Evolutionary conservation across 2,888 invertebrate genomes (phyloP).

Genomic region (Perizoma affinitatum): DNA sequence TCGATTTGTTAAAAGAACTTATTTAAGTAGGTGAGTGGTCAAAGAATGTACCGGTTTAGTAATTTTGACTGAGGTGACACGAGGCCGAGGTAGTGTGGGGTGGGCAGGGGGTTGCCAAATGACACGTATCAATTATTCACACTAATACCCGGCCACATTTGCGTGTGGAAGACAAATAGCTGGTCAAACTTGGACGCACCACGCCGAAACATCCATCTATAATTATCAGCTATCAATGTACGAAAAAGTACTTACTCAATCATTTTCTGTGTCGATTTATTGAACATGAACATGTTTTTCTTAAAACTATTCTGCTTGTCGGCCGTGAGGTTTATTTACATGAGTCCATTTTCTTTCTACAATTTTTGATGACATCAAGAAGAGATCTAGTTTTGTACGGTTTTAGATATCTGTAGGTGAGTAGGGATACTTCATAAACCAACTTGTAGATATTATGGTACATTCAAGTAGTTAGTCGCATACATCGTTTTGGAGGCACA

Average conservation of each 20-base stretch:
- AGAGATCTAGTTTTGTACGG: too few species aligned
- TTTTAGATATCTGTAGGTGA: too few species aligned
- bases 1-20: background rate
- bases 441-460: background rate
- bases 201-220: constrained; percentile 70
- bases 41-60: constrained; percentile 50
- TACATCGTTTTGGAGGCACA: background rate
- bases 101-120: constrained; percentile 78
- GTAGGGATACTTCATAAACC: background rate
- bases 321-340: too few species aligned
- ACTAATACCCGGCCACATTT: constrained; percentile 79
- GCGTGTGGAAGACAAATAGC: constrained; percentile 82
- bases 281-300: background rate
- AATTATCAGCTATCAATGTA: constrained; percentile 60
- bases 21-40: constrained; percentile 5
- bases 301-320: background rate
- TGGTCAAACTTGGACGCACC: constrained; percentile 65
- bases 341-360: too few species aligned
- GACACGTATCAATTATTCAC: constrained; percentile 83
- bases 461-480: background rate
- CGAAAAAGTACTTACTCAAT: constrained; percentile 47
- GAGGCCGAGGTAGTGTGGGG: constrained; percentile 36
- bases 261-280: constrained; percentile 40
- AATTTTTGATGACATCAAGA: too few species aligned
- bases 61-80: constrained; percentile 45